Percentiles rank a stretch among this genome's conserved stretches.
Conservation (phyloP, 2,113 vertebrate species). For the Rhadina sibilatrix region DNA sequence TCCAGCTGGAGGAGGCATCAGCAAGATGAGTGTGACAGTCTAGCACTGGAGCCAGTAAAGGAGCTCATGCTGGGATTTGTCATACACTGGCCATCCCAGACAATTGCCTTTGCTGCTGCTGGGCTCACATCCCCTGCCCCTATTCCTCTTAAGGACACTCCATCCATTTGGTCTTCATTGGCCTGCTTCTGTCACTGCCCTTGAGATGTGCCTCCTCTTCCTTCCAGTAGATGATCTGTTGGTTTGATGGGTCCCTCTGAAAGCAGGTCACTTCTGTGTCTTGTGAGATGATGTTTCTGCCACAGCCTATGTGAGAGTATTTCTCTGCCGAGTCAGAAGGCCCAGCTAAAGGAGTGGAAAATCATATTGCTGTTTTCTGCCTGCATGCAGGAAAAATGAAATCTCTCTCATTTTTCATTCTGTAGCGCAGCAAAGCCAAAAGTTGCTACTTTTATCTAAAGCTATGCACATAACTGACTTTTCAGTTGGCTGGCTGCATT, state of each 20-base stretch:
- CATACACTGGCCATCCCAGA: neutral
- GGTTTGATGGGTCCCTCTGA: neutral
- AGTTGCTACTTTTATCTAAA: slow-evolving; percentile 50
- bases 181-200: neutral
- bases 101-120: neutral
- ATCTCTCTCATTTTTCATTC: slow-evolving; percentile 5
- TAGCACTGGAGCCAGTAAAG: neutral
- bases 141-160: fast-evolving
- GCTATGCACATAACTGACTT: neutral
- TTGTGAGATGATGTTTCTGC: neutral
- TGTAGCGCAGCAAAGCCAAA: neutral
- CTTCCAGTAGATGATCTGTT: neutral
- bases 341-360: slow-evolving; percentile 10
- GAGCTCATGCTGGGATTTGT: neutral
- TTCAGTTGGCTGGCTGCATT: neutral
- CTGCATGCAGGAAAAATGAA: neutral
- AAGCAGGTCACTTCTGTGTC: neutral
- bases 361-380: slow-evolving; percentile 9
- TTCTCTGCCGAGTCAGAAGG: neutral
- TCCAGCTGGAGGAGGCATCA: neutral
- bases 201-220: neutral
- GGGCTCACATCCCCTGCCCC: neutral
- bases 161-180: neutral
- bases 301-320: neutral
- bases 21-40: neutral